Evolutionary conservation across 2,797 vertebrate genomes (phyloP).

Genomic region (Sebastes hubbsi): DNA sequence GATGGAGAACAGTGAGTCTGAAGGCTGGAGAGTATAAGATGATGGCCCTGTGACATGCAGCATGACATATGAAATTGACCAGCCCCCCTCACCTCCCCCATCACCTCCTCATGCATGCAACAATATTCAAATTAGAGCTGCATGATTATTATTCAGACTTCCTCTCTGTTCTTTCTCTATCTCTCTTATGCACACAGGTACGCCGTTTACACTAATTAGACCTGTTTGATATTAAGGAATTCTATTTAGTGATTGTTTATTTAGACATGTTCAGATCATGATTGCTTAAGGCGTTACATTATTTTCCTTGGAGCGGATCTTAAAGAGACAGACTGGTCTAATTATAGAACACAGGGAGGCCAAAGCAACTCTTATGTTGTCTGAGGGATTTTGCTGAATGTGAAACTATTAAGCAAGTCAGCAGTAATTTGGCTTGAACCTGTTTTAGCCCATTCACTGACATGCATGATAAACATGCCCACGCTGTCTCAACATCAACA

Average conservation of each 20-base stretch:
- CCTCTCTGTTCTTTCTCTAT: background rate
- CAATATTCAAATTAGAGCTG: slow-evolving; percentile 21
- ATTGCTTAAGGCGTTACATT: background rate
- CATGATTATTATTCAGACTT: background rate
- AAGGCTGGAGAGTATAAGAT: slow-evolving; percentile 33
- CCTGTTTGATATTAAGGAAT: background rate
- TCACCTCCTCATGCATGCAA: background rate
- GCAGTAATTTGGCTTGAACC: background rate
- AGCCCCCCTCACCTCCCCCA: background rate
- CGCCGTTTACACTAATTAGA: background rate
- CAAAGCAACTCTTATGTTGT: background rate
- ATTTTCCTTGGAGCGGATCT: background rate
- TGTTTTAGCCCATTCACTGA: background rate
- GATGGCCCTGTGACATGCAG: slow-evolving; percentile 46
- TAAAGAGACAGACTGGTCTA: background rate
- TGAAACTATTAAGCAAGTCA: background rate
- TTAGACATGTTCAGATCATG: background rate
- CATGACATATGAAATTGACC: slow-evolving; percentile 22
- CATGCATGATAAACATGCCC: background rate
- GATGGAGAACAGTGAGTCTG: slow-evolving; percentile 44
- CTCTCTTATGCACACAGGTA: background rate
- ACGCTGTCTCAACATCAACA: slow-evolving; percentile 1
- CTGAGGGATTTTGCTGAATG: background rate
- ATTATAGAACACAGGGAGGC: background rate
- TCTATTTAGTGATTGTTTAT: background rate